These are phyloP conservation scores for Canis aureus DNA, from an alignment of 2,113 vertebrate species.

Conservation along the genomic window DNA sequence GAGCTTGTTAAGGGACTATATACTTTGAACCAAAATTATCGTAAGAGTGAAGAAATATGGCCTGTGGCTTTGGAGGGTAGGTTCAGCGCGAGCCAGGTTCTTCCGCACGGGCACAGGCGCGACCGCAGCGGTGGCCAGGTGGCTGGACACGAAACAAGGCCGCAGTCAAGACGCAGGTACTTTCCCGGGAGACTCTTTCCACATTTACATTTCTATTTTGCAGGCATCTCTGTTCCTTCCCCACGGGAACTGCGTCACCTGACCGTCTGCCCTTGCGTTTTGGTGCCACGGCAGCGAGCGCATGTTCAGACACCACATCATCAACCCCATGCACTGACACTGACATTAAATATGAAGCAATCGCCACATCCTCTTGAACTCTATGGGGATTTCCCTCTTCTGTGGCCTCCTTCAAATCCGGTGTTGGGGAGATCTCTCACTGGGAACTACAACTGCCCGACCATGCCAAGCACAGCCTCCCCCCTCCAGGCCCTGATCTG, in stretches of 20 bases:
- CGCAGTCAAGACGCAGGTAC: background rate
- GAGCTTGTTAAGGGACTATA: background rate
- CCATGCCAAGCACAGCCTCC: background rate
- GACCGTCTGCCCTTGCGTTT: background rate
- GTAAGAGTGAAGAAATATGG: constrained; percentile 37
- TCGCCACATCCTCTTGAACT: background rate
- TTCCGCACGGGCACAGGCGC: background rate
- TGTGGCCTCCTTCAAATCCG: background rate
- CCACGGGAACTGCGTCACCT: background rate
- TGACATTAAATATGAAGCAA: background rate
- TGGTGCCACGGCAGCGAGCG: background rate
- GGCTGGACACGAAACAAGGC: background rate
- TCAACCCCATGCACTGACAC: background rate
- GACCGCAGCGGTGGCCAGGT: background rate
- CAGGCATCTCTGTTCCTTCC: background rate
- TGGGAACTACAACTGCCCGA: accelerated
- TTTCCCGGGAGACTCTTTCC: background rate
- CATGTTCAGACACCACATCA: background rate
- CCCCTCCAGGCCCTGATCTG: too few species aligned
- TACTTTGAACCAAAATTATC: constrained; percentile 61
- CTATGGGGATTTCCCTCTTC: background rate
- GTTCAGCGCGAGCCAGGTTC: background rate
- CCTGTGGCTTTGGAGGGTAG: constrained; percentile 15
- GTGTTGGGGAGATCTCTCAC: background rate
- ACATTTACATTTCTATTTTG: background rate